Base-by-base conservation (phyloP, 2,888 invertebrate genomes). In the Thymelicus acteon region DNA sequence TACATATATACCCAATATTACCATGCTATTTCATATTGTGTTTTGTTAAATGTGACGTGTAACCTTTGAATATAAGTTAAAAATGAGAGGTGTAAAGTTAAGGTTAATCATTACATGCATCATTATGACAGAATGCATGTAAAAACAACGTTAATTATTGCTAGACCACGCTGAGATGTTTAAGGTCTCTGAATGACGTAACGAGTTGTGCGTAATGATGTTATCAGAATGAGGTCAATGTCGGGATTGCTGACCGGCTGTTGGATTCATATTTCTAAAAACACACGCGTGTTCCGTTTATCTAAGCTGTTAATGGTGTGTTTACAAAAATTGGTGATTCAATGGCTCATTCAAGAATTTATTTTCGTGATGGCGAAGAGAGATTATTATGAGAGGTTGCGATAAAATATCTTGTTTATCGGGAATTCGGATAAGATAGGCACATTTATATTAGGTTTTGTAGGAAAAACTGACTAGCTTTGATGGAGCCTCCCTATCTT, bases 151-250 rank as follows among this genome's bases (percentile, higher is more conserved):
- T 54, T 12, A 24, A 54, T 6, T 24, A 0, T 24, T 54, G 54
- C 24, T 24, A 54, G 54, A 19, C 8, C 12, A 8, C 10, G 54
- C 10, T 2, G 24, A 6, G 7, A 52, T 60, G 54, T 39, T 54
- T 71, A 64, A 72, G 74, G 75, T 75, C 72, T 75, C 70, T 74
- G 65, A 63, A 69, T 79, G 78, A 78, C 76, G 78, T 75, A 72
- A 72, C 73, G 69, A 74, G 69, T 76, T 78, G 82, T 87, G 85
- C 85, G 87, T 85, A 85, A 82, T 81, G 80, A 82, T 81, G 80
- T 82, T 87, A 88, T 90, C 87, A 82, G 77, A 77, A 85, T 83
- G 83, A 77, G 92, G 91, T 88, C 92, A 92, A 90, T 91, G 91
- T 89, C 88, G 82, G 82, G 80, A 74, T 84, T 81, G 78, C 84